Evolutionary conservation across 2,797 vertebrate species (phyloP), one percentile per base, ranked within the genome.

Genomic region (Alectoris magna): DNA sequence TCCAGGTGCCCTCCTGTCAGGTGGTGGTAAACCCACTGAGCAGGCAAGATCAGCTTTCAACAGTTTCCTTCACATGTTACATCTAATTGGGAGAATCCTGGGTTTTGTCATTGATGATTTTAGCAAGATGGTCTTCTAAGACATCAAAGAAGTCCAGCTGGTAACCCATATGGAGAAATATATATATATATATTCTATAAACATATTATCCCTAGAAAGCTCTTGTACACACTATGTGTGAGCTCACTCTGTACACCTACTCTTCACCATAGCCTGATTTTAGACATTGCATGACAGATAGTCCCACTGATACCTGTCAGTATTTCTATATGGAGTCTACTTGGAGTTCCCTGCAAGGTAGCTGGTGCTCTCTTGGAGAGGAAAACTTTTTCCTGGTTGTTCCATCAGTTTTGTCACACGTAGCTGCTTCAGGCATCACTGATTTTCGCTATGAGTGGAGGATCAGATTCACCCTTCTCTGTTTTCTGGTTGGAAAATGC

Each of bases 111-210:
- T 69, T 87, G 79, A 77, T 94, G 89, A 38, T 92, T 94, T 91
- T 94, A 94, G 69, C 71, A 91, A 95, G 87, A 58, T 93, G 88
- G 56, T 95, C 36, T 95, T 96, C 74, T 80, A 84, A 96, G 60
- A 63, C 4, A 7, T 74, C 15, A 53, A 87, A 69, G 44, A 94
- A 94, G 85, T 94, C 95, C 94, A 97, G 90, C 94, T 96, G 96
- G 91, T 63, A 95, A 91, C 71, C 76, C 94, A 95, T 95, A 96
- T 93, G 94, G 94, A 76, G 58, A 81, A 83, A 95, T 88, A 92
- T 41, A 95, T 63, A 94, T 90, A 95, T 63, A 95, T 90, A 89
- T 93, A 89, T 93, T 91, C 94, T 53, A 77, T 93, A 91, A 94
- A 94, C 90, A 86, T 92, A 79, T 94, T 96, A 96, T 96, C 90